Conservation (phyloP, 1,140 invertebrate species). For the Pseudomyrmex concolor region DNA sequence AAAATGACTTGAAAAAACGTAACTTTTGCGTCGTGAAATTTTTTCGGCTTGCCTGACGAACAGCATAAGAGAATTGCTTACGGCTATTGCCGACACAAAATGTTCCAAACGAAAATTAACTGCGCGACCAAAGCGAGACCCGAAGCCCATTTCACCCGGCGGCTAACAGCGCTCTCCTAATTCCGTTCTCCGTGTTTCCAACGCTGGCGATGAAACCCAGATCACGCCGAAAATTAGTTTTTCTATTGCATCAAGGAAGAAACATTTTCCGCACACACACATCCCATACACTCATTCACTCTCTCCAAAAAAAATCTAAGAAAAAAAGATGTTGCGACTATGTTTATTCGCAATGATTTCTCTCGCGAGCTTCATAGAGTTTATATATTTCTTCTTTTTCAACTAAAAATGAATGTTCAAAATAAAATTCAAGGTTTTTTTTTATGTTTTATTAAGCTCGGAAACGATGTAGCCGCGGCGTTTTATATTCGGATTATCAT, state of each 20-base stretch:
- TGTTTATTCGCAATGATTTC: too few relatives aligned
- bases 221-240: conserved; percentile 61
- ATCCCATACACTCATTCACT: not conserved
- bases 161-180: conserved; percentile 57
- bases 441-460: not conserved
- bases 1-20: not conserved
- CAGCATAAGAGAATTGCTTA: conserved; percentile 48
- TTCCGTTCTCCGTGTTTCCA: conserved; percentile 50
- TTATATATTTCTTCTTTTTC: too few relatives aligned
- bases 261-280: conserved; percentile 15
- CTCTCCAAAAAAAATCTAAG: not conserved
- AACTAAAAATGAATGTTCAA: not conserved
- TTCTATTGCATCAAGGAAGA: conserved; percentile 53
- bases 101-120: conserved; percentile 58
- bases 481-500: conserved; percentile 2
- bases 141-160: conserved; percentile 48
- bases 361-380: too few relatives aligned
- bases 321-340: not conserved
- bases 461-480: not conserved
- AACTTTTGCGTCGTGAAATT: conserved; percentile 32
- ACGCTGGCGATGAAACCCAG: conserved; percentile 56
- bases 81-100: conserved; percentile 46
- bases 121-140: conserved; percentile 42
- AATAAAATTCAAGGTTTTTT: not conserved
- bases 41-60: not conserved